phyloP scores from a whole-genome alignment of 2,888 invertebrate species.

The Chalcosyrphus nemorum region DNA sequence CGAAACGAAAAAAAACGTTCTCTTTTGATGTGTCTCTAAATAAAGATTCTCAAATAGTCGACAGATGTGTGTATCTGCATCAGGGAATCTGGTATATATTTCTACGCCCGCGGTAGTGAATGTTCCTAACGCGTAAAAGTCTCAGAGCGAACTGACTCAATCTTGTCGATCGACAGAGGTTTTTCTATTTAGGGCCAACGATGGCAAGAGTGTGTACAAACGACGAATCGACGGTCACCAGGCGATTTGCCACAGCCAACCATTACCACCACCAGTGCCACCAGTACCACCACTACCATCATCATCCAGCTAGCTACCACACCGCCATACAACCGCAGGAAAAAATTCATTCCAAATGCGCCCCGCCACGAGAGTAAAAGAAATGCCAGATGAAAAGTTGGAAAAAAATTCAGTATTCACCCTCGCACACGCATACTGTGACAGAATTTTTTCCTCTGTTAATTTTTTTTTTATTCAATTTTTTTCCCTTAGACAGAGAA shows the following conservation, averaged over 20 bases:
- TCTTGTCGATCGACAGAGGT: conserved; percentile 81
- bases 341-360: conserved; percentile 79
- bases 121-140: conserved; percentile 81
- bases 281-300: conserved; percentile 70
- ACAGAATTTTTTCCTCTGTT: conserved; percentile 62
- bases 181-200: conserved; percentile 80
- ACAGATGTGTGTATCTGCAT: conserved; percentile 10
- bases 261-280: conserved; percentile 66
- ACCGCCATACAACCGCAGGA: conserved; percentile 79
- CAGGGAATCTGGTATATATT: neutral
- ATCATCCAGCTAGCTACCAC: conserved; percentile 56
- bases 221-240: conserved; percentile 75
- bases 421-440: conserved; percentile 56
- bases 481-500: conserved; percentile 14
- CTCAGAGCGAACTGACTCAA: conserved; percentile 82
- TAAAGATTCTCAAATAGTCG: conserved; percentile 8
- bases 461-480: conserved; percentile 28
- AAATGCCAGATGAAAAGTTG: conserved; percentile 41
- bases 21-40: conserved; percentile 26
- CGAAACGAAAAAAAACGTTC: neutral
- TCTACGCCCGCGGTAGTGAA: conserved; percentile 17
- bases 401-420: conserved; percentile 34
- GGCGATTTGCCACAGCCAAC: conserved; percentile 73
- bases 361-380: conserved; percentile 47
- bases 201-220: conserved; percentile 66